Base-by-base conservation (phyloP, 2,888 invertebrate species). In the Prosopocoilus inquinatus region DNA sequence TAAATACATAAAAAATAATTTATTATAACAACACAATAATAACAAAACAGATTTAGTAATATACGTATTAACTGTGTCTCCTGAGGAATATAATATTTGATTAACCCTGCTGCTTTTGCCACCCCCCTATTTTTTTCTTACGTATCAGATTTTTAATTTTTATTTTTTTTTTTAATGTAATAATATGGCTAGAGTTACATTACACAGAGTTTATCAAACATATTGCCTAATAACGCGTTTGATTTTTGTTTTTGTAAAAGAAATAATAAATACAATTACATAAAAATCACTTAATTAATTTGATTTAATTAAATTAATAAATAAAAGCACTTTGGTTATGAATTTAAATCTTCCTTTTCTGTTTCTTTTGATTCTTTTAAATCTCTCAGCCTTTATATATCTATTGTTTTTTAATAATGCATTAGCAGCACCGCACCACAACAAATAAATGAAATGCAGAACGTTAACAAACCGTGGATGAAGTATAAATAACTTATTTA, bases 31-130 rank as follows among this genome's bases (percentile, higher is more conserved):
- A 28, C 20, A 28, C 20, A 28, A 28, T 28, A 28, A 28, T 28
- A 28, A 28, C 20, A 28, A n/a, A n/a, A 28, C 20, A 28, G 20
- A 28, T 3, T 28, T 28, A 28, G 20, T 28, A 28, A 28, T 28
- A 28, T 28, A 28, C 20, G 20, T 65, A 67, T 67, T 69, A 72
- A 70, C 65, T 67, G 67, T 70, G 69, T 69, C 74, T 75, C 74
- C 73, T 74, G 72, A 75, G 73, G 72, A 69, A 65, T 39, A 54
- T 50, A 46, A 65, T 39, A 54, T 50, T 38, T 5, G 13, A 46
- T 49, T 48, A 44, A 53, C 41, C 15, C 34, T n/a, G 45, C 46
- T 52, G 45, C 46, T 36, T 52, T 35, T 38, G 20, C 20, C 5
- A 2, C 2, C 20, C 20, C 20, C 20, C 20, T 5, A 5, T 28